phyloP scores from a whole-genome alignment of 2,113 vertebrate species.

The Cochlearius cochlearius region DNA sequence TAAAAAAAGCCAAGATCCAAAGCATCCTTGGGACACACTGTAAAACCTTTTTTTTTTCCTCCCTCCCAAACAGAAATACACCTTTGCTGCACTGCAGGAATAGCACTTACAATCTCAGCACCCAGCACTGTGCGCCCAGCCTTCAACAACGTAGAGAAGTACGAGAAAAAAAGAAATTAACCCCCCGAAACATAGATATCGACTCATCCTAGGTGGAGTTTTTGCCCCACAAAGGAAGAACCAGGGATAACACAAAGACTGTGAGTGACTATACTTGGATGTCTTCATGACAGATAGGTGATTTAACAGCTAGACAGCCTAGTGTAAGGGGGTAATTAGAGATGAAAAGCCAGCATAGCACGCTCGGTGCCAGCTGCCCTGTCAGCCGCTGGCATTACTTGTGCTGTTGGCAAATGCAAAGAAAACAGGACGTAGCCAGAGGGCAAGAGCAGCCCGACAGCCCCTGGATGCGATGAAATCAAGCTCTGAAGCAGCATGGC shows the following conservation, averaged over 20 bases:
- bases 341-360: constrained; percentile 20
- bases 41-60: not conserved
- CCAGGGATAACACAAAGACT: not conserved
- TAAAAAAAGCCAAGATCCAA: not conserved
- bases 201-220: not conserved
- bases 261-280: not conserved
- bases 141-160: not conserved
- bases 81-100: not conserved
- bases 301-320: not conserved
- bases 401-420: not conserved
- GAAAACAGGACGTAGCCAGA: constrained; percentile 28
- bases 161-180: not conserved
- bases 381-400: constrained; percentile 2
- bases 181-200: not conserved
- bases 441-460: not conserved
- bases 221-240: not conserved
- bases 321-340: not conserved
- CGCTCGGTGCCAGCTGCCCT: constrained; percentile 8
- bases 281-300: not conserved
- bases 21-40: not conserved
- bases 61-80: not conserved
- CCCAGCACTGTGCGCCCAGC: not conserved
- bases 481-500: not conserved
- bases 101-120: not conserved
- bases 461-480: not conserved